Conservation (phyloP, 2,888 invertebrate genomes). For the Pyrrhopygopsis socrates region DNA sequence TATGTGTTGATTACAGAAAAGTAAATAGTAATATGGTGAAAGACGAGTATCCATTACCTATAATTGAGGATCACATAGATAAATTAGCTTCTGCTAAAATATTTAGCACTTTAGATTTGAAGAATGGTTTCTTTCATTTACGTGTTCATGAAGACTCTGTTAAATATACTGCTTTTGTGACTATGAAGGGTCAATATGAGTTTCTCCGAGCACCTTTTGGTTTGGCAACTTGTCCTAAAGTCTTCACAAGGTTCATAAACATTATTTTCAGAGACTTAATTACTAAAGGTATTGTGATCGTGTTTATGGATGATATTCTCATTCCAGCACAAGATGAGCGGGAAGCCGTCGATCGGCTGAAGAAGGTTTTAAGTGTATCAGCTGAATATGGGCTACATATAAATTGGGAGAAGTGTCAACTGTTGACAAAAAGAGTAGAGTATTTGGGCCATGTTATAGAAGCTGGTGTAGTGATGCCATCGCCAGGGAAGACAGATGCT, state of each 20-base stretch:
- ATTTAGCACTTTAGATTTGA: constrained; percentile 3
- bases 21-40: constrained; percentile 1
- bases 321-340: background rate
- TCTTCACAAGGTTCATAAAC: background rate
- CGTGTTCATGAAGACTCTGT: background rate
- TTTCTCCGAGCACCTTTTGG: constrained; percentile 11
- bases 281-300: background rate
- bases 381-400: background rate
- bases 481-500: background rate
- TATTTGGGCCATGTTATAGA: background rate
- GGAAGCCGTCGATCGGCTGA: background rate
- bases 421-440: background rate
- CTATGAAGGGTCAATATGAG: background rate
- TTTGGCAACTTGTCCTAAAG: background rate
- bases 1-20: constrained; percentile 6
- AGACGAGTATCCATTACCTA: background rate
- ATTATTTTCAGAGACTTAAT: constrained; percentile 5
- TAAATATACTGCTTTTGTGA: background rate
- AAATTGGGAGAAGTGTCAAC: background rate
- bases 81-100: background rate
- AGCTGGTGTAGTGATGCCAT: background rate
- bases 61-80: constrained; percentile 4
- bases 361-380: background rate
- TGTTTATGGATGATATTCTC: background rate
- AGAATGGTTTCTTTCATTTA: constrained; percentile 4